phyloP scores from a whole-genome alignment of 2,888 invertebrate genomes.

The Psococerastis gibbosa region DNA sequence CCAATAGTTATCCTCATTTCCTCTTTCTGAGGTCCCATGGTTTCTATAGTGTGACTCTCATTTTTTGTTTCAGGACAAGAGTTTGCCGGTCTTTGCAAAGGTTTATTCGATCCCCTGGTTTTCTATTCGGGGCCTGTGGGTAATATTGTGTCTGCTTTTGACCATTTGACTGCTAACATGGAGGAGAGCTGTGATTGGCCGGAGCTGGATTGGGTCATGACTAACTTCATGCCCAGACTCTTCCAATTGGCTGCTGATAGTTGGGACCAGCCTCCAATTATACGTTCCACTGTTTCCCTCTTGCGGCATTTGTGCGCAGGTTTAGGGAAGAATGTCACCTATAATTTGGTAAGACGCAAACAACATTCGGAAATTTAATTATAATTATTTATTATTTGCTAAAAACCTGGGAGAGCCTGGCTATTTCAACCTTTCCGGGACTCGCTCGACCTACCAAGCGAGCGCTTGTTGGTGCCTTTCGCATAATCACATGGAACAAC shows the following conservation, averaged over 20 bases:
- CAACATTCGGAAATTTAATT: too few species aligned
- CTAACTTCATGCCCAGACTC: slow-evolving; percentile 30
- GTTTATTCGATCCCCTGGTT: slow-evolving; percentile 37
- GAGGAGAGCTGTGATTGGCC: slow-evolving; percentile 43
- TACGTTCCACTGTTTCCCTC: slow-evolving; percentile 28
- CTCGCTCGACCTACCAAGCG: too few species aligned
- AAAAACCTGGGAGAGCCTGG: too few species aligned
- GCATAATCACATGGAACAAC: too few species aligned
- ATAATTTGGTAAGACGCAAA: slow-evolving; percentile 15
- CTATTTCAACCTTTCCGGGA: too few species aligned
- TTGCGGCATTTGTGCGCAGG: slow-evolving; percentile 39
- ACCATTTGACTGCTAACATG: slow-evolving; percentile 35
- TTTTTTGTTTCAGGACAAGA: slow-evolving; percentile 26
- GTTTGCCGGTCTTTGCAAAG: slow-evolving; percentile 27
- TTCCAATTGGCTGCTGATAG: slow-evolving; percentile 22
- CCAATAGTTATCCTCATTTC: too few species aligned
- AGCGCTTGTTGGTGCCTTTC: too few species aligned
- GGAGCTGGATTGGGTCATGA: slow-evolving; percentile 44
- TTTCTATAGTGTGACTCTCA: too few species aligned
- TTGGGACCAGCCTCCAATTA: neutral
- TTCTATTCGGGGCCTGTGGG: slow-evolving; percentile 38
- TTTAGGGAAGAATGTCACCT: slow-evolving; percentile 44
- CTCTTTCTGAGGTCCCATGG: too few species aligned
- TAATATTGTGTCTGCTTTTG: slow-evolving; percentile 39
- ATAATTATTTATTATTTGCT: too few species aligned